Evolutionary conservation across 2,888 invertebrate species (phyloP).

Genomic region (Lumbricus terrestris): DNA sequence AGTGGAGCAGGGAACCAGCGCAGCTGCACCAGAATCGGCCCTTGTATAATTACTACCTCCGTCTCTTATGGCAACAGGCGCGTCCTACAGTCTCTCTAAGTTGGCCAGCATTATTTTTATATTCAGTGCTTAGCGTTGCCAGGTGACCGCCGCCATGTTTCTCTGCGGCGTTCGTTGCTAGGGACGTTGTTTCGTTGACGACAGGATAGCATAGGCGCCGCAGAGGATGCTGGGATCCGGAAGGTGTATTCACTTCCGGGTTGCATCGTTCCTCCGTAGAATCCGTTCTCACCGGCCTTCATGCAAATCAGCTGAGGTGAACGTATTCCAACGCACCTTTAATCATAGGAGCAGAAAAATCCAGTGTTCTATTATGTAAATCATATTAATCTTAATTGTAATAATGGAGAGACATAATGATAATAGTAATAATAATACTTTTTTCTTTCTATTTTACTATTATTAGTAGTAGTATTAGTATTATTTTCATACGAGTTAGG

Average conservation of each 20-base stretch:
- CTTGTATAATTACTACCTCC: too few relatives aligned
- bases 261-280: constrained; percentile 42
- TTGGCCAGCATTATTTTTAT: not conserved
- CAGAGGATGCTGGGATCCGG: constrained; percentile 38
- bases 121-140: not conserved
- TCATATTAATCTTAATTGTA: not conserved
- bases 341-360: not conserved
- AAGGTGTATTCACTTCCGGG: constrained; percentile 44
- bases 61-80: not conserved
- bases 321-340: constrained; percentile 40
- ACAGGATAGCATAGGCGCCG: constrained; percentile 37
- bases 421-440: not conserved
- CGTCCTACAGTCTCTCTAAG: not conserved
- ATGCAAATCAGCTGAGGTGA: constrained; percentile 41
- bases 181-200: not conserved
- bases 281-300: constrained; percentile 44
- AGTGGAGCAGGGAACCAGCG: too few relatives aligned
- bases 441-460: too few relatives aligned
- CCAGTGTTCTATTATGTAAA: not conserved
- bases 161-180: not conserved
- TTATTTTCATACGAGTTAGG: too few relatives aligned
- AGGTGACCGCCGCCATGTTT: not conserved
- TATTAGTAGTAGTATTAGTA: too few relatives aligned
- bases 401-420: not conserved
- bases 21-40: too few relatives aligned